Evolutionary conservation across 2,797 vertebrate genomes (phyloP).

Genomic region (Anolis apletophallus): DNA sequence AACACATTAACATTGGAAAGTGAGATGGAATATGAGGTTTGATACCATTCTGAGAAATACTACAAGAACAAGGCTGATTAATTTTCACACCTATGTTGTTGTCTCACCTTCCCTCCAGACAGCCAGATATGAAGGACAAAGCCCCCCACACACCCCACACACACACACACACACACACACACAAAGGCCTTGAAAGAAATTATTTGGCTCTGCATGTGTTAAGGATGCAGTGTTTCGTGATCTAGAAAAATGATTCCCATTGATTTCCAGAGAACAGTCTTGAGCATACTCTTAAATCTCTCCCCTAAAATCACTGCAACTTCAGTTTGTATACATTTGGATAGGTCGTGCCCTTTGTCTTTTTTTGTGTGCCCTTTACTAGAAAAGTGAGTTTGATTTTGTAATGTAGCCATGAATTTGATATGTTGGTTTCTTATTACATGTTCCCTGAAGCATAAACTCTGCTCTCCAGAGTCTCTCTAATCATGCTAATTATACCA

Average conservation of each 20-base stretch:
- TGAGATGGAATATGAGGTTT: not conserved
- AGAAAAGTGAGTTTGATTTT: conserved; percentile 53
- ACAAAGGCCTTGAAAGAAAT: not conserved
- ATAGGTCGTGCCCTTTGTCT: not conserved
- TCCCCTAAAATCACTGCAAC: not conserved
- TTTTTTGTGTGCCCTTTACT: conserved; percentile 58
- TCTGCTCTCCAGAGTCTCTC: conserved; percentile 67
- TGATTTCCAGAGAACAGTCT: not conserved
- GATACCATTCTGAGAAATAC: no score
- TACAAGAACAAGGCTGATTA: no score
- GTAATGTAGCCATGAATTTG: conserved; percentile 66
- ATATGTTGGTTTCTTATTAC: conserved; percentile 72
- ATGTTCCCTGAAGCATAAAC: conserved; percentile 70
- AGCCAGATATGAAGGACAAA: not conserved
- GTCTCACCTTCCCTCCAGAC: not conserved
- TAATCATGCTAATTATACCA: conserved; percentile 74
- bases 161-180: no score
- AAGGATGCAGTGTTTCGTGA: not conserved
- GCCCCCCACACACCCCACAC: no score
- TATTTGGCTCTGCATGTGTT: not conserved
- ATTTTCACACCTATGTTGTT: not conserved
- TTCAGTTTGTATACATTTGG: not conserved
- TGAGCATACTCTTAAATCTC: not conserved
- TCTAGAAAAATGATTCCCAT: not conserved
- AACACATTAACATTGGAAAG: not conserved